Conservation (phyloP, 2,113 vertebrate genomes). For the Melospiza melodia region DNA sequence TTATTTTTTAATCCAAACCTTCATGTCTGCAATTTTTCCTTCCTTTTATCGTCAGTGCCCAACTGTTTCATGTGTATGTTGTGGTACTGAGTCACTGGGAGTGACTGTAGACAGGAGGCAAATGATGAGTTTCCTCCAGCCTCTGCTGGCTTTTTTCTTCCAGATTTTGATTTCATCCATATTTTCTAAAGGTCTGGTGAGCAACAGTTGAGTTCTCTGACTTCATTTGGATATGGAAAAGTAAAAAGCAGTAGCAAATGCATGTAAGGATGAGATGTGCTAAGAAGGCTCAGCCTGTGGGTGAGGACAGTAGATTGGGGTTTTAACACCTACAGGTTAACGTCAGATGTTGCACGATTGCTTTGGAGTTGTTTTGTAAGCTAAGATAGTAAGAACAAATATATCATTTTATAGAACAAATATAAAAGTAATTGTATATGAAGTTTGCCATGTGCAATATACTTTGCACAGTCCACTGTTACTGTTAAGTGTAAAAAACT, state of each 20-base stretch:
- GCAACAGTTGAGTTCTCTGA: not conserved
- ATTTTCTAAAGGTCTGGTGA: not conserved
- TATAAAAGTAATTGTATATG: not conserved
- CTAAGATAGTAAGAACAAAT: not conserved
- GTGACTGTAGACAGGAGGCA: not conserved
- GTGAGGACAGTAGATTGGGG: not conserved
- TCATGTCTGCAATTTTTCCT: not conserved
- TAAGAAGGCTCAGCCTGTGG: not conserved
- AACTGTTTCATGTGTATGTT: not conserved
- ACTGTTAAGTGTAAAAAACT: not conserved
- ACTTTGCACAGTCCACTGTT: not conserved
- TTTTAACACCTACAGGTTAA: not conserved
- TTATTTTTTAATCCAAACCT: not conserved
- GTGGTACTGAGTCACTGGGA: not conserved
- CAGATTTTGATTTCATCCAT: not conserved
- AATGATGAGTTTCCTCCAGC: not conserved
- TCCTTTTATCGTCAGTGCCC: not conserved
- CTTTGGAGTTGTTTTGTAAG: not conserved
- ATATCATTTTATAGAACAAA: not conserved
- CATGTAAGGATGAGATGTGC: not conserved
- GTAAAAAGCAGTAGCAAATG: not conserved
- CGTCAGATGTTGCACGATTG: not conserved
- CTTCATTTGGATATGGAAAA: not conserved
- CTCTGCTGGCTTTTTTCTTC: not conserved
- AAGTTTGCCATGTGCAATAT: not conserved